Conservation (phyloP, 1,140 invertebrate genomes). For the Odontomachus brunneus region DNA sequence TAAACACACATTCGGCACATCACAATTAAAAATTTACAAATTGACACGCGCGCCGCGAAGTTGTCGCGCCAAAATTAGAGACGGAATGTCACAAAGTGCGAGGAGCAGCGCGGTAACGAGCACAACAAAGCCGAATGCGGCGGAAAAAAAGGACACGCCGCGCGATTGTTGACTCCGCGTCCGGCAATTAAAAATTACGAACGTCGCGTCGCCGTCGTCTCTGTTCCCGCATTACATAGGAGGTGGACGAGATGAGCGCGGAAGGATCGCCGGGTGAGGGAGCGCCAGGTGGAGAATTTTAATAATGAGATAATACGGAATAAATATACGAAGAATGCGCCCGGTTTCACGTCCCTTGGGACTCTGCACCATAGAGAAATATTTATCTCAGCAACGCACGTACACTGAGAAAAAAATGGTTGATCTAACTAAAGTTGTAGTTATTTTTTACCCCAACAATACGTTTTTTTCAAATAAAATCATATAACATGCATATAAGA, state of each 20-base stretch:
- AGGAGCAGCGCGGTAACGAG: conserved; percentile 11
- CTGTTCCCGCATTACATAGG: background rate
- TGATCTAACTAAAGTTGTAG: no score
- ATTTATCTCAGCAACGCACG: background rate
- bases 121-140: conserved; percentile 16
- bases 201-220: background rate
- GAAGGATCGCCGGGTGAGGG: background rate
- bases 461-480: no score
- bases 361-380: conserved; percentile 1
- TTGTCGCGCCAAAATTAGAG: conserved; percentile 11
- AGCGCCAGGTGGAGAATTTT: conserved; percentile 3
- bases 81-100: conserved; percentile 8
- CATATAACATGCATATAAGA: no score
- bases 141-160: background rate
- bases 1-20: background rate
- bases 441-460: no score
- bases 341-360: background rate
- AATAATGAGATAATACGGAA: conserved; percentile 8
- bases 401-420: no score
- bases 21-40: conserved; percentile 50
- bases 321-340: background rate
- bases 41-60: conserved; percentile 2
- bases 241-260: background rate
- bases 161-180: conserved; percentile 34
- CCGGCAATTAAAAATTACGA: conserved; percentile 50